Conservation (phyloP, 1,140 invertebrate species). For the Pseudomyrmex sp. region DNA sequence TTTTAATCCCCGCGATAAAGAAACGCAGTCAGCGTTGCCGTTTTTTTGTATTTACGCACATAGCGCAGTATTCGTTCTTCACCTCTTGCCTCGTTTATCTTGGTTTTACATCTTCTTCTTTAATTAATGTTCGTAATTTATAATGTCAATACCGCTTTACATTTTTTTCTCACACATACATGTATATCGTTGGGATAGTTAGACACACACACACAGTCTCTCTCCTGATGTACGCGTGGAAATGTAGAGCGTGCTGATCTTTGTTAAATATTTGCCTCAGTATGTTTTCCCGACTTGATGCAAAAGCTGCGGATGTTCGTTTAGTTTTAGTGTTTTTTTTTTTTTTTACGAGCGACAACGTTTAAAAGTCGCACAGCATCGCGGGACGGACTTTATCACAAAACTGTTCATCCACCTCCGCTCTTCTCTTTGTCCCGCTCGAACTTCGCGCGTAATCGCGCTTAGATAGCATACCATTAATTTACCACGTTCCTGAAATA, state of each 20-base stretch:
- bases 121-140: not conserved
- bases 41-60: slow-evolving; percentile 3
- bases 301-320: too few relatives aligned
- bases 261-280: slow-evolving; percentile 4
- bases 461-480: slow-evolving; percentile 15
- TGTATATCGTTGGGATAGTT: not conserved
- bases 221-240: too few relatives aligned
- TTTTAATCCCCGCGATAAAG: slow-evolving; percentile 7
- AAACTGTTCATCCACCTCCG: not conserved
- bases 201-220: not conserved
- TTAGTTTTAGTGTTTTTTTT: too few relatives aligned
- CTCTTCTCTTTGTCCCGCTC: not conserved
- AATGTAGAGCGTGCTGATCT: not conserved
- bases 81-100: not conserved
- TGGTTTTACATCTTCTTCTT: not conserved
- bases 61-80: not conserved
- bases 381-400: slow-evolving; percentile 1
- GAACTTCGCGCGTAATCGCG: slow-evolving; percentile 21
- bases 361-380: too few relatives aligned
- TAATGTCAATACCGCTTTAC: not conserved
- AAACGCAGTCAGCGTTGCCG: not conserved
- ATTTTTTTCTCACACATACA: not conserved
- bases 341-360: too few relatives aligned
- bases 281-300: not conserved
- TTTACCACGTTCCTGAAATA: slow-evolving; percentile 37